These are phyloP conservation scores for Aporrectodea caliginosa DNA, from an alignment of 1,140 invertebrate species.

Conservation along the genomic window DNA sequence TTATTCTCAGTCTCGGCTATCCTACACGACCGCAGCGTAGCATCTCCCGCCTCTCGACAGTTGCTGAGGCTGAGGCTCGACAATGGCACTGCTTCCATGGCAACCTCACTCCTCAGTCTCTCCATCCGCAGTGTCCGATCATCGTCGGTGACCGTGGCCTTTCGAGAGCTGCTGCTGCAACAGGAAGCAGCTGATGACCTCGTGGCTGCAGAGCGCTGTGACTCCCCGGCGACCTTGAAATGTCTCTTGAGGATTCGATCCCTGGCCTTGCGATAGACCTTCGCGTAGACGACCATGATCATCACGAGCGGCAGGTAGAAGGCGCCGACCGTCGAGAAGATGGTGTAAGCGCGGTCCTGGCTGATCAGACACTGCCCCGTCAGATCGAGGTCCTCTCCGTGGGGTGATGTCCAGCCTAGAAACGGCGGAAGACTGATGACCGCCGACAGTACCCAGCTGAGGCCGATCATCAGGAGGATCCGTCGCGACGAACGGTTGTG, in stretches of 20 bases:
- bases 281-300: constrained; percentile 52
- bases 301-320: constrained; percentile 54
- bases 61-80: too few species aligned
- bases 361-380: constrained; percentile 45
- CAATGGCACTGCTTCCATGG: too few species aligned
- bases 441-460: constrained; percentile 80
- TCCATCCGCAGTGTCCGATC: too few species aligned
- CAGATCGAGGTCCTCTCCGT: constrained; percentile 35
- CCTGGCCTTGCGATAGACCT: constrained; percentile 51
- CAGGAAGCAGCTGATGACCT: too few species aligned
- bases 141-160: too few species aligned
- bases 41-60: too few species aligned
- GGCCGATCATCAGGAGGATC: constrained; percentile 83
- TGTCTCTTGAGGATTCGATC: constrained; percentile 44
- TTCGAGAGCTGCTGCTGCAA: too few species aligned
- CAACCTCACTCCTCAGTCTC: too few species aligned
- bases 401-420: constrained; percentile 57
- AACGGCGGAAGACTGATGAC: constrained; percentile 82
- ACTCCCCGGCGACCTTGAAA: too few species aligned
- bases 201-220: too few species aligned
- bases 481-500: constrained; percentile 73
- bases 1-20: too few species aligned
- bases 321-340: constrained; percentile 53
- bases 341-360: constrained; percentile 49
- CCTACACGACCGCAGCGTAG: too few species aligned